A percentile compares a stretch with the other conserved stretches of the same genome.
Evolutionary conservation across 2,113 vertebrate species (phyloP).

Genomic region (Callithrix jacchus): DNA sequence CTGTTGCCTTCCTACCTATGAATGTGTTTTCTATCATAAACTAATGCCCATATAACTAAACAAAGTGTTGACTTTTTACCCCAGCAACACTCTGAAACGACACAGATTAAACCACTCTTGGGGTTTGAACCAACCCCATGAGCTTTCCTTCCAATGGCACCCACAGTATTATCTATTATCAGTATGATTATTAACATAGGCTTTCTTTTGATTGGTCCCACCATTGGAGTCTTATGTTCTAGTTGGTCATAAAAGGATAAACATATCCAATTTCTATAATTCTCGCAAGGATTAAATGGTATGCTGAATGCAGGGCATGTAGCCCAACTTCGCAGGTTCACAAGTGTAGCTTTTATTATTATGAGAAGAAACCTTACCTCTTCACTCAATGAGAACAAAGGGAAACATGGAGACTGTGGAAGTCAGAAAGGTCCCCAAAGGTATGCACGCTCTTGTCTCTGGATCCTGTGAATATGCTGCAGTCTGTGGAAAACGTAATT

Average conservation of each 20-base stretch:
- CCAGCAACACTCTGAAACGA: background rate
- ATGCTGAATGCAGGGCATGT: background rate
- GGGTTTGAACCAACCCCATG: background rate
- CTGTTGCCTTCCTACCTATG: background rate
- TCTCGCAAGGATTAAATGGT: background rate
- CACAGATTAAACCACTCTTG: background rate
- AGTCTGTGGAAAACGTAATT: background rate
- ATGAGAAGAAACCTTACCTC: background rate
- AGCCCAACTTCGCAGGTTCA: background rate
- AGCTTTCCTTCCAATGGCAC: background rate
- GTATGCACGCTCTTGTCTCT: background rate
- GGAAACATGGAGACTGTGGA: background rate
- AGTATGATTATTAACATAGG: background rate
- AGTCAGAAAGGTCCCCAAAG: background rate
- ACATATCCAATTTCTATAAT: background rate
- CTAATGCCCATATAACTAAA: too few species aligned
- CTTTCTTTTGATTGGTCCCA: background rate
- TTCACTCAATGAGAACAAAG: background rate
- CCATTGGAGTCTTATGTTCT: background rate
- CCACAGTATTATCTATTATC: too few species aligned
- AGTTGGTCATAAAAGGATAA: background rate
- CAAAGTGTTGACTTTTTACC: background rate
- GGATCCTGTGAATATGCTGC: background rate
- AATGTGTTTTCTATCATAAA: background rate
- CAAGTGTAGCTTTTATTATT: background rate